A percentile compares a stretch with the other conserved stretches of the same genome.
These are phyloP conservation scores for Meloidogyne exigua DNA, from an alignment of 1,140 invertebrate species.

Conservation along the genomic window DNA sequence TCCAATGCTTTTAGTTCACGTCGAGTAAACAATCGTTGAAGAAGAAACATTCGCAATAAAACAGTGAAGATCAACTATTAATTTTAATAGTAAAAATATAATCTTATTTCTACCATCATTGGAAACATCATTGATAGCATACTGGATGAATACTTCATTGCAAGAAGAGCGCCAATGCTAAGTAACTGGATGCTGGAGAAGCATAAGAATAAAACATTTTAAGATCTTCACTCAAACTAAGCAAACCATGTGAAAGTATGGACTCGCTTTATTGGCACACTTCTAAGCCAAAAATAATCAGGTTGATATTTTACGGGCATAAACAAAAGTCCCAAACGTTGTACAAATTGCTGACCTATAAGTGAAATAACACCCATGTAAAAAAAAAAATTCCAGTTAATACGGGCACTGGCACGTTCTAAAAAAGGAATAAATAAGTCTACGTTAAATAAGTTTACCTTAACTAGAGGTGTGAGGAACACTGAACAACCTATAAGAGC, in stretches of 20 bases:
- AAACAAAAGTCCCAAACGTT: constrained; percentile 87
- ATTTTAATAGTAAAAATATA: not conserved
- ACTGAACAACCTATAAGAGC: constrained; percentile 56
- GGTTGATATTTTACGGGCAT: constrained; percentile 93
- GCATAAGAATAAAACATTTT: not conserved
- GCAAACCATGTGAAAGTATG: constrained; percentile 46
- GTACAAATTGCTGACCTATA: constrained; percentile 76
- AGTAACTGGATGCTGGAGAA: constrained; percentile 44
- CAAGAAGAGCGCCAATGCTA: constrained; percentile 46
- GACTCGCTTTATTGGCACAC: constrained; percentile 66
- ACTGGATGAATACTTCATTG: constrained; percentile 48
- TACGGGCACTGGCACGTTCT: constrained; percentile 64
- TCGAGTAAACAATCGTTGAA: constrained; percentile 41
- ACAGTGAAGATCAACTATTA: constrained; percentile 83
- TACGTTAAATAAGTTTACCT: not conserved
- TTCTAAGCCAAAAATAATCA: constrained; percentile 90
- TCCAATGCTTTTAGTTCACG: constrained; percentile 39
- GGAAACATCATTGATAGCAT: constrained; percentile 43
- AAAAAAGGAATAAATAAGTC: constrained; percentile 9
- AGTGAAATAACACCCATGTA: constrained; percentile 65
- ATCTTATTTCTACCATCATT: constrained; percentile 65
- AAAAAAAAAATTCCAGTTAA: constrained; percentile 65
- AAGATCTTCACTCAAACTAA: not conserved
- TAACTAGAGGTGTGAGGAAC: constrained; percentile 37
- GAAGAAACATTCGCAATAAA: constrained; percentile 78